Conservation (phyloP, 2,797 vertebrate genomes). For the Poeciliopsis turneri region DNA sequence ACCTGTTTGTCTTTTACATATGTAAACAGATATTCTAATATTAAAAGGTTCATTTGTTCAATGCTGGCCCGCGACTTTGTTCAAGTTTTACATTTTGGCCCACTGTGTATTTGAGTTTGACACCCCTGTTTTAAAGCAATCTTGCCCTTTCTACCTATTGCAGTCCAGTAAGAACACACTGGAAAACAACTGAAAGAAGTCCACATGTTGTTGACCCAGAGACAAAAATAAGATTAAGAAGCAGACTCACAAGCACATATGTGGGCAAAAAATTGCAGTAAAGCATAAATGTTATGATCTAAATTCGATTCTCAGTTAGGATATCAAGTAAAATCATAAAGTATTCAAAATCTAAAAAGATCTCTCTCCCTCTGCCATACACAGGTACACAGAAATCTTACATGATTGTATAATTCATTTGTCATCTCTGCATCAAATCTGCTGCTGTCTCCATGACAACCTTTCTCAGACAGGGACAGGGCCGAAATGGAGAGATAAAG, state of each 20-base stretch:
- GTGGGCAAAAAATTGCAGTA: not conserved
- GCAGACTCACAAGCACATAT: not conserved
- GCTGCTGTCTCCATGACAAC: slow-evolving; percentile 84
- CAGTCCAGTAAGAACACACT: slow-evolving; percentile 29
- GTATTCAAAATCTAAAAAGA: slow-evolving; percentile 63
- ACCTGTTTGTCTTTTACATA: too few species aligned
- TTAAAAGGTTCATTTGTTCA: too few species aligned
- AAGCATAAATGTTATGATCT: slow-evolving; percentile 8
- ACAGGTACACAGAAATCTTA: slow-evolving; percentile 26
- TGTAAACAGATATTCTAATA: too few species aligned
- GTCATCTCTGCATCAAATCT: slow-evolving; percentile 77
- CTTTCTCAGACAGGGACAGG: slow-evolving; percentile 76
- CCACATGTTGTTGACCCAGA: slow-evolving; percentile 18
- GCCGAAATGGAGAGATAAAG: slow-evolving; percentile 51
- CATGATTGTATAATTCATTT: slow-evolving; percentile 79
- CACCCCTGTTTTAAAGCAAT: slow-evolving; percentile 7
- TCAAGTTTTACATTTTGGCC: too few species aligned
- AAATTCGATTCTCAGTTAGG: slow-evolving; percentile 60
- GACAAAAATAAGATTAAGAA: slow-evolving; percentile 57
- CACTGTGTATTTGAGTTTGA: too few species aligned
- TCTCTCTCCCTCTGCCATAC: slow-evolving; percentile 41
- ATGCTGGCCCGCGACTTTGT: too few species aligned
- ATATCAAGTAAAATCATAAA: slow-evolving; percentile 61
- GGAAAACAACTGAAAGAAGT: slow-evolving; percentile 54
- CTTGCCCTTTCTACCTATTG: not conserved